A percentile compares a stretch with the other conserved stretches of the same genome.
Evolutionary conservation across 2,113 vertebrate genomes (phyloP).

Genomic region (Mesembrinibis cayennensis): DNA sequence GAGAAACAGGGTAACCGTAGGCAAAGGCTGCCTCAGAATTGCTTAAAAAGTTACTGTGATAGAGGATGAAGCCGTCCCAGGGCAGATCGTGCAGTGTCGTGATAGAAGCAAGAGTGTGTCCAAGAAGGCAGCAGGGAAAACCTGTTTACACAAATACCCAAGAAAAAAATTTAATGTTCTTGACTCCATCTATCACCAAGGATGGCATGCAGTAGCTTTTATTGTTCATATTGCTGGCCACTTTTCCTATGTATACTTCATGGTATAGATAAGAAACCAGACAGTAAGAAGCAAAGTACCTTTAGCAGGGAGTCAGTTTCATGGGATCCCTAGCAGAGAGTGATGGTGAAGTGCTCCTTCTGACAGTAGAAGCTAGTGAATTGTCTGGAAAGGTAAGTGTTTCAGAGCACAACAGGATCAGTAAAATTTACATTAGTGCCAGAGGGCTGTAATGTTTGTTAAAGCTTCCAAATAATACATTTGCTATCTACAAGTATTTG

Average conservation of each 20-base stretch:
- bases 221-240: accelerated
- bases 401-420: neutral
- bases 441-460: slow-evolving; percentile 51
- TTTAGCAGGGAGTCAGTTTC: neutral
- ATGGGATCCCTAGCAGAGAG: neutral
- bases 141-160: neutral
- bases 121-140: neutral
- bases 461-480: slow-evolving; percentile 64
- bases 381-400: neutral
- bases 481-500: slow-evolving; percentile 43
- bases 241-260: neutral
- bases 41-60: neutral
- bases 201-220: neutral
- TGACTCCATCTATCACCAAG: neutral
- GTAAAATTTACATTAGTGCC: slow-evolving; percentile 23
- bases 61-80: neutral
- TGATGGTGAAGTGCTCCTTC: neutral
- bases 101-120: neutral
- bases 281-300: neutral
- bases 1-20: neutral
- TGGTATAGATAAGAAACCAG: neutral
- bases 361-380: neutral
- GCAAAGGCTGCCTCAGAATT: neutral
- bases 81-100: accelerated
- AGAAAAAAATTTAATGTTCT: neutral